These are phyloP conservation scores for Clupea harengus DNA, from an alignment of 2,113 vertebrate species.

Conservation along the genomic window DNA sequence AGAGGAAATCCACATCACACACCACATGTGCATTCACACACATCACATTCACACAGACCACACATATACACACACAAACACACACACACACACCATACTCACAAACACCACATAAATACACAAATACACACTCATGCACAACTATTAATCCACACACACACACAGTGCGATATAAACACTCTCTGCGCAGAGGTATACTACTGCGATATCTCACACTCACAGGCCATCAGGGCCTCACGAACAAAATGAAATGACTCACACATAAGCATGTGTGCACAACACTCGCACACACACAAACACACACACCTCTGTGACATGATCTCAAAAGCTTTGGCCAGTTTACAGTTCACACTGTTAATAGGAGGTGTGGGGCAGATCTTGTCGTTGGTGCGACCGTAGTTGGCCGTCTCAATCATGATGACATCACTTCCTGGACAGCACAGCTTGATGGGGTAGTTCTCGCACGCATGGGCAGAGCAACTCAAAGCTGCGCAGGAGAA, in stretches of 20 bases:
- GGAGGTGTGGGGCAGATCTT: too few species aligned
- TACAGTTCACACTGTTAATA: slow-evolving; percentile 91
- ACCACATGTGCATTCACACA: too few species aligned
- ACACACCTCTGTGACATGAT: slow-evolving; percentile 72
- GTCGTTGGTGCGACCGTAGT: slow-evolving; percentile 91
- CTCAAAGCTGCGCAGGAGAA: slow-evolving; percentile 72
- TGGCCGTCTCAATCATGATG: slow-evolving; percentile 92
- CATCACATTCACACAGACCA: not conserved
- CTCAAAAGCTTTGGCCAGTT: slow-evolving; percentile 87
- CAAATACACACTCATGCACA: not conserved
- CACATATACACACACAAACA: slow-evolving; percentile 19
- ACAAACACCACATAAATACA: not conserved
- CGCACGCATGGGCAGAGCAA: slow-evolving; percentile 89
- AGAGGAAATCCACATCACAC: slow-evolving; percentile 50
- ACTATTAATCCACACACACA: not conserved
- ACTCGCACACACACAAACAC: too few species aligned
- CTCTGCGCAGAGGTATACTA: slow-evolving; percentile 13
- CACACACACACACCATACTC: not conserved
- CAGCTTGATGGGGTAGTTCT: slow-evolving; percentile 92
- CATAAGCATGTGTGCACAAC: not conserved
- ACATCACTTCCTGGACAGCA: slow-evolving; percentile 91
- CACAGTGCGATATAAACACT: slow-evolving; percentile 22
- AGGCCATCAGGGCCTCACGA: slow-evolving; percentile 2
- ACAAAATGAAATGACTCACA: not conserved
- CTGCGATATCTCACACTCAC: slow-evolving; percentile 18